phyloP scores from a whole-genome alignment of 2,888 invertebrate species.

The Agrotis segetum region DNA sequence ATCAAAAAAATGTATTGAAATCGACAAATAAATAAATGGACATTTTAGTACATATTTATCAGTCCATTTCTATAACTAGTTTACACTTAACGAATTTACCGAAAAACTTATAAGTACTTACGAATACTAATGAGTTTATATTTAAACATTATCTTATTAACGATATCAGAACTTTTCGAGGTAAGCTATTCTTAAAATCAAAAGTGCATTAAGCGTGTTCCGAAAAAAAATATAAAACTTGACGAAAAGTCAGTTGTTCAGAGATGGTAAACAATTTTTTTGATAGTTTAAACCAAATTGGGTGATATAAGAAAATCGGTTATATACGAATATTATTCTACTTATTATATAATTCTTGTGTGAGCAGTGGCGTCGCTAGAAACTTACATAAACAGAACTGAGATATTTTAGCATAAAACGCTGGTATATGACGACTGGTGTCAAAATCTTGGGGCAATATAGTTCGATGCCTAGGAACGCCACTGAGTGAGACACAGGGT shows the following conservation, averaged over 20 bases:
- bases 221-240: slow-evolving; percentile 11
- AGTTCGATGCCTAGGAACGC: slow-evolving; percentile 38
- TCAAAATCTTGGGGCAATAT: slow-evolving; percentile 45
- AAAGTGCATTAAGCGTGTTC: neutral
- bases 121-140: slow-evolving; percentile 56
- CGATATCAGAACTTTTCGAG: slow-evolving; percentile 29
- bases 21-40: slow-evolving; percentile 47
- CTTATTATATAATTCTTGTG: slow-evolving; percentile 38
- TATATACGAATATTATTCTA: slow-evolving; percentile 40
- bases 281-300: slow-evolving; percentile 4
- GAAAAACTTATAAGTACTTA: slow-evolving; percentile 53
- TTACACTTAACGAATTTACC: slow-evolving; percentile 28
- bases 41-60: slow-evolving; percentile 34
- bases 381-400: slow-evolving; percentile 3
- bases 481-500: slow-evolving; percentile 32
- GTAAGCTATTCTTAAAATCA: slow-evolving; percentile 12
- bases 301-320: slow-evolving; percentile 9
- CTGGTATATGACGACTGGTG: neutral
- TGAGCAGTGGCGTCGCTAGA: slow-evolving; percentile 50
- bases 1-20: slow-evolving; percentile 35
- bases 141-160: slow-evolving; percentile 51
- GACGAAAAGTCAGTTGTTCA: slow-evolving; percentile 3
- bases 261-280: slow-evolving; percentile 9
- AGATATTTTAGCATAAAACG: neutral
- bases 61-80: slow-evolving; percentile 33